Evolutionary conservation across 2,113 vertebrate species (phyloP).

Genomic region (Sylvietta virens): DNA sequence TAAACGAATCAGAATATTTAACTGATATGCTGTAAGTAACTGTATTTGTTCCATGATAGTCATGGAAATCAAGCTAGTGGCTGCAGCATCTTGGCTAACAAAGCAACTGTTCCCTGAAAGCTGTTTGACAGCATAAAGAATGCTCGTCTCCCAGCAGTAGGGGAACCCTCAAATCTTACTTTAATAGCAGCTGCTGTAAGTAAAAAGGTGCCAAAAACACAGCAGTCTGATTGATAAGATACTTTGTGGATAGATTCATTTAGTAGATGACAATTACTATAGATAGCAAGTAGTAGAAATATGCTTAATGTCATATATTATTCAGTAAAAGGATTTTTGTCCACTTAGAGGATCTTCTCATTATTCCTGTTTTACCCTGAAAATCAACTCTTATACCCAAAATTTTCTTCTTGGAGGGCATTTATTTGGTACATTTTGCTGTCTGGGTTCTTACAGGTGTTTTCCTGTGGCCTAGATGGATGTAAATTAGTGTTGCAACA

Average conservation of each 20-base stretch:
- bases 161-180: slow-evolving; percentile 37
- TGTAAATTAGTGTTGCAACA: not conserved
- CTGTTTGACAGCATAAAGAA: not conserved
- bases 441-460: not conserved
- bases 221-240: slow-evolving; percentile 22
- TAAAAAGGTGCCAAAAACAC: slow-evolving; percentile 15
- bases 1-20: not conserved
- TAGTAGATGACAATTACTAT: not conserved
- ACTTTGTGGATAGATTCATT: not conserved
- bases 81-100: not conserved
- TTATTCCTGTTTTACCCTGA: not conserved
- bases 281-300: not conserved
- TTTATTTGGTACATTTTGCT: not conserved
- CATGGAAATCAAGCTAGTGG: not conserved
- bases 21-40: not conserved
- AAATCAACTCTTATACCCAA: not conserved
- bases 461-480: not conserved
- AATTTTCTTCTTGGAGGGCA: not conserved
- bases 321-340: not conserved
- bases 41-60: not conserved
- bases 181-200: slow-evolving; percentile 38
- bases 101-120: not conserved
- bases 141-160: not conserved
- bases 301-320: not conserved
- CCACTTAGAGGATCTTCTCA: not conserved